Evolutionary conservation across 2,113 vertebrate genomes (phyloP).

Genomic region (Seriola rivoliana): DNA sequence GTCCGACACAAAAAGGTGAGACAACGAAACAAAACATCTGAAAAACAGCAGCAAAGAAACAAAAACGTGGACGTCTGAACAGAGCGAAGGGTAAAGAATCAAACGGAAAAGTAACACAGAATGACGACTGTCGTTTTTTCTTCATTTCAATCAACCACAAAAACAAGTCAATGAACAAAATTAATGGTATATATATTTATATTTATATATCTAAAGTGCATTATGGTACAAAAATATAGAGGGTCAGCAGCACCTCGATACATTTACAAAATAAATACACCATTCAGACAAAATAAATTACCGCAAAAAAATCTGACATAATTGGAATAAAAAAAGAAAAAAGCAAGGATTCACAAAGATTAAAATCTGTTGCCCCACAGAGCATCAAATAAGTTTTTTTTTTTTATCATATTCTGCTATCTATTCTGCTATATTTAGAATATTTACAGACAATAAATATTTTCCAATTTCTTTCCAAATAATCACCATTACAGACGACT

Average conservation of each 20-base stretch:
- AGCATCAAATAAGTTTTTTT: constrained; percentile 67
- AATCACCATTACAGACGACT: constrained; percentile 74
- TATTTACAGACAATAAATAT: constrained; percentile 90
- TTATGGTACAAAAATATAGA: constrained; percentile 97
- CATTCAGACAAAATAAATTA: constrained; percentile 95
- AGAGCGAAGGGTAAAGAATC: constrained; percentile 14
- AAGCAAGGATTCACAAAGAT: constrained; percentile 83
- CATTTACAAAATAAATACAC: constrained; percentile 99
- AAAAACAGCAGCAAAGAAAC: constrained; percentile 67
- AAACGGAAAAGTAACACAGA: constrained; percentile 37
- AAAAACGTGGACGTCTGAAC: constrained; percentile 20
- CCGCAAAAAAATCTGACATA: constrained; percentile 78
- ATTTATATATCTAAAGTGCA: constrained; percentile 99
- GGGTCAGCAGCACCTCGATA: constrained; percentile 98
- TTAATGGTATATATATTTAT: constrained; percentile 88
- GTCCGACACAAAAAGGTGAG: not conserved
- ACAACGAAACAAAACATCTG: constrained; percentile 16
- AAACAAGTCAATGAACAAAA: constrained; percentile 74
- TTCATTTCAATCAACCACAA: constrained; percentile 81
- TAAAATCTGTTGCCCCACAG: constrained; percentile 74
- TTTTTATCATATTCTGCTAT: constrained; percentile 65
- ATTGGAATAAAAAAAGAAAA: constrained; percentile 72
- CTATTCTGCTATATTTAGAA: constrained; percentile 78
- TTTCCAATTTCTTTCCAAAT: constrained; percentile 81
- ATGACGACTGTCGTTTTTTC: constrained; percentile 58